phyloP scores from a whole-genome alignment of 2,797 vertebrate genomes.

The Myioborus miniatus region DNA sequence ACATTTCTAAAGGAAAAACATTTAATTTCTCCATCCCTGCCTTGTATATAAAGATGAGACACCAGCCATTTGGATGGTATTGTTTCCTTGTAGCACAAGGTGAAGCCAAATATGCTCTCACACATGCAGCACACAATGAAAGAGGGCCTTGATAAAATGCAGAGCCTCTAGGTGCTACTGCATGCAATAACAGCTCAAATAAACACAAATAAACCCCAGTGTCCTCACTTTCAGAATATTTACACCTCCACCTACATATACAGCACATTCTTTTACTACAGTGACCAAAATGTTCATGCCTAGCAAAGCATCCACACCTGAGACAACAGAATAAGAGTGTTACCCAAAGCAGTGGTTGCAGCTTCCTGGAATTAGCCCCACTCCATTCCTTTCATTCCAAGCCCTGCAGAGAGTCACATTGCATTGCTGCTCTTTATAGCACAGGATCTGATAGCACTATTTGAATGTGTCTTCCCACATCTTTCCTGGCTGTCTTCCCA shows the following conservation, averaged over 20 bases:
- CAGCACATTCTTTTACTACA: neutral
- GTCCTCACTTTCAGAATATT: neutral
- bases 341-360: neutral
- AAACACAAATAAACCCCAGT: neutral
- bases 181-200: neutral
- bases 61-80: neutral
- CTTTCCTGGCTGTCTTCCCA: neutral
- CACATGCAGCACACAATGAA: neutral
- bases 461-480: neutral
- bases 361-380: neutral
- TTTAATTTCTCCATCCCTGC: neutral
- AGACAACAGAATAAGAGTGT: neutral
- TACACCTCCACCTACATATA: neutral
- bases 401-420: neutral
- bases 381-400: conserved; percentile 35
- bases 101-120: neutral
- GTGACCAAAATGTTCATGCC: neutral
- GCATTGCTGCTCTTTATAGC: neutral
- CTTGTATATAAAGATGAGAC: neutral
- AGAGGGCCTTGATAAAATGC: neutral
- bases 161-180: neutral
- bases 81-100: neutral
- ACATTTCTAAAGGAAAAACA: neutral
- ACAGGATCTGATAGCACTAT: neutral
- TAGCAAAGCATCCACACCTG: neutral